phyloP scores from a whole-genome alignment of 1,140 invertebrate species.

The Heliothis subflexa region DNA sequence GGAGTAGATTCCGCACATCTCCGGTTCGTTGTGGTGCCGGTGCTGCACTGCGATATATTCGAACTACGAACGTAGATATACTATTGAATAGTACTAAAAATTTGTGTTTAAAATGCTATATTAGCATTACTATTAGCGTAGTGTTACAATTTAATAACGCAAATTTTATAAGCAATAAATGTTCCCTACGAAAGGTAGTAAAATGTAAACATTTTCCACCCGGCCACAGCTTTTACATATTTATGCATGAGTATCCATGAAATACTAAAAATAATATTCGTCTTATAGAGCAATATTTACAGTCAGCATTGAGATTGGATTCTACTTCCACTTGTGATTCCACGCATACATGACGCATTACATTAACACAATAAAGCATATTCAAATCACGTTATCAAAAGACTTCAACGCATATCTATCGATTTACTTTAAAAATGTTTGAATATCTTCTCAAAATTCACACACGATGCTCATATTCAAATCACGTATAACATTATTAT shows the following conservation, averaged over 20 bases:
- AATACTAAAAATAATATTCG: background rate
- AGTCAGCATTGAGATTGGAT: background rate
- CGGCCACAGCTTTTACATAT: background rate
- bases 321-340: background rate
- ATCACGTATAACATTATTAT: slow-evolving; percentile 38
- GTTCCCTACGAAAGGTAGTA: no score
- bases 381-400: slow-evolving; percentile 28
- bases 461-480: slow-evolving; percentile 17
- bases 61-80: slow-evolving; percentile 52
- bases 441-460: slow-evolving; percentile 12
- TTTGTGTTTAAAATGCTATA: no score
- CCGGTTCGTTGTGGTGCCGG: slow-evolving; percentile 39
- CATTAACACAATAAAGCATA: slow-evolving; percentile 14
- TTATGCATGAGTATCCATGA: background rate
- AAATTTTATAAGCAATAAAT: no score
- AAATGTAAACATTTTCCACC: no score
- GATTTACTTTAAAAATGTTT: slow-evolving; percentile 42
- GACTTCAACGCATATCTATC: slow-evolving; percentile 37
- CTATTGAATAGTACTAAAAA: background rate
- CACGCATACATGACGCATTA: background rate
- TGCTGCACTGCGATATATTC: slow-evolving; percentile 51
- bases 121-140: no score
- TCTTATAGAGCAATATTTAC: background rate
- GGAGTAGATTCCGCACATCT: slow-evolving; percentile 61
- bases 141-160: no score